These are phyloP conservation scores for Oedothorax gibbosus DNA, from an alignment of 1,140 invertebrate species.

Conservation along the genomic window DNA sequence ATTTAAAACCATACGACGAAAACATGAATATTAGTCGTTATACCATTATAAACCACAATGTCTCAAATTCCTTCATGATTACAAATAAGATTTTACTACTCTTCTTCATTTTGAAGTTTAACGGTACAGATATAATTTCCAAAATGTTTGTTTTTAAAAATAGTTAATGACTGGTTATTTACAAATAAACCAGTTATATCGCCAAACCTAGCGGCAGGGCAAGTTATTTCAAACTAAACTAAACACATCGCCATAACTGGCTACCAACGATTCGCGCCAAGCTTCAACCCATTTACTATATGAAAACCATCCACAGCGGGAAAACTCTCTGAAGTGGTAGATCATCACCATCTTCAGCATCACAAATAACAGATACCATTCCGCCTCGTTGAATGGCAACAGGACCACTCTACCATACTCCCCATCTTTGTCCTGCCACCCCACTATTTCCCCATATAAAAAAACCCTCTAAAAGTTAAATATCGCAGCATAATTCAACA, in stretches of 20 bases:
- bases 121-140: too few species aligned
- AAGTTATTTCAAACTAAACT: too few species aligned
- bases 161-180: too few species aligned
- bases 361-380: constrained; percentile 55
- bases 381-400: constrained; percentile 31
- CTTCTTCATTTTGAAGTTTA: too few species aligned
- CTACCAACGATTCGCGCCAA: not conserved
- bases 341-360: constrained; percentile 55
- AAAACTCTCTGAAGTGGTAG: constrained; percentile 38
- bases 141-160: too few species aligned
- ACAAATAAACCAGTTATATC: not conserved
- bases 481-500: constrained; percentile 35
- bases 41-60: too few species aligned
- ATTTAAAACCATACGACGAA: too few species aligned
- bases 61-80: too few species aligned
- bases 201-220: not conserved
- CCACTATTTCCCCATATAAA: constrained; percentile 25
- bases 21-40: too few species aligned
- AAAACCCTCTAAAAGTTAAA: constrained; percentile 29
- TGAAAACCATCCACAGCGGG: not conserved
- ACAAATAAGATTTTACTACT: too few species aligned
- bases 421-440: constrained; percentile 9
- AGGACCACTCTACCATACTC: constrained; percentile 21
- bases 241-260: not conserved
- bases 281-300: not conserved